Evolutionary conservation across 2,113 vertebrate species (phyloP), one percentile per base, ranked within the genome.

Genomic region (Myotis davidii): DNA sequence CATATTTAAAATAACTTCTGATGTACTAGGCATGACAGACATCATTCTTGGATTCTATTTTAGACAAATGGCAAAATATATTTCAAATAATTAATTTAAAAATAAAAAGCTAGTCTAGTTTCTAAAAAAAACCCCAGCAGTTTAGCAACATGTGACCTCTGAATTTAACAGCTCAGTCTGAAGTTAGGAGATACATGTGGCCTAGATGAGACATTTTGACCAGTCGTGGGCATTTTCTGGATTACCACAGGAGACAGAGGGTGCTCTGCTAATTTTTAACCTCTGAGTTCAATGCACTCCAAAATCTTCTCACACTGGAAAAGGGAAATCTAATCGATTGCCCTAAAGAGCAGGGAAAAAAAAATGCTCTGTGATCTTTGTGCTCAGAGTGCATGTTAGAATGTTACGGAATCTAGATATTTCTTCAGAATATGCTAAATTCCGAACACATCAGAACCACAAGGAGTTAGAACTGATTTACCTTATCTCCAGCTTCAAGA

Each of bases 1-100:
- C 98, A 98, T 92, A 97, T 98, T 98, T 97, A 98, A 98, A 98
- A 98, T 98, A 98, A 98, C 98, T 98, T 96, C 98, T 98, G 97
- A 98, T 98, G 97, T 97, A 96, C 98, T 95, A 96, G 94, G 94
- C 95, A 98, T 98, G 98, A 98, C 95, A 96, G 92, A 96, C 97
- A 97, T 97, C 98, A 98, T 82, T 96, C 96, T 94, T 94, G 88
- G 95, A 96, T 96, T 97, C 97, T 98, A 96, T 98, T 96, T 98
- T 85, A 95, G 98, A 98, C 91, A 97, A 98, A 98, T 98, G 98
- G 92, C 92, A 97, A 97, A 96, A 97, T 91, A 97, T 45, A 97
- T 97, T 89, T 70, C 88, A 81, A 97, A 98, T 89, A 93, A 90
- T 92, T 96, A 96, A 88, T 97, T 94, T 85, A 48, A 95, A 93